Percentiles rank a stretch among this genome's conserved stretches.
phyloP scores from a whole-genome alignment of 2,113 vertebrate species.

The Microcebus griseorufus region DNA sequence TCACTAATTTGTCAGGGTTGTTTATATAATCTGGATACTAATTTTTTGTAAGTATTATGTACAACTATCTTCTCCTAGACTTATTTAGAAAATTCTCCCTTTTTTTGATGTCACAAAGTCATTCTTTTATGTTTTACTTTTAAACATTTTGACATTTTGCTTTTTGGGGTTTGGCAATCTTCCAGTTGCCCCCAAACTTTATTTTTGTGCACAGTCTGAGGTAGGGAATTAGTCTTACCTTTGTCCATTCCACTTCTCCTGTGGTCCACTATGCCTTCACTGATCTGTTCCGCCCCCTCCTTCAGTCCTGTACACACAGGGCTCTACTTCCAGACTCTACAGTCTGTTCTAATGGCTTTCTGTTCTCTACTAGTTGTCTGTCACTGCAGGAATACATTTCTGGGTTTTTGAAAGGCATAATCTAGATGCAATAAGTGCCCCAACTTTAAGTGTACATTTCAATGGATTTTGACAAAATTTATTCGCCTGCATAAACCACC shows the following conservation, averaged over 20 bases:
- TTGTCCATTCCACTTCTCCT: not conserved
- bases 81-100: not conserved
- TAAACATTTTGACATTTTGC: not conserved
- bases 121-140: not conserved
- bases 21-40: not conserved
- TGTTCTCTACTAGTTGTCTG: not conserved
- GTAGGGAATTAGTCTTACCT: not conserved
- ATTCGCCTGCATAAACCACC: no score
- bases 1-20: not conserved
- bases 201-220: not conserved
- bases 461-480: no score
- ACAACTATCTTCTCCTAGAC: not conserved
- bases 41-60: not conserved
- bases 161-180: not conserved
- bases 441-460: no score
- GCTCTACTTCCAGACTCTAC: not conserved
- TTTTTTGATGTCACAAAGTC: not conserved
- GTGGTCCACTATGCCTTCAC: not conserved
- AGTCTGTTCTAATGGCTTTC: not conserved
- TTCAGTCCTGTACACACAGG: not conserved
- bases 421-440: not conserved
- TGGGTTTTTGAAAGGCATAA: not conserved
- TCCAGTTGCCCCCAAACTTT: not conserved
- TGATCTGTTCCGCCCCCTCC: not conserved
- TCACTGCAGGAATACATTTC: not conserved